Conservation (phyloP, 2,888 invertebrate species). For the Lasioglossum vierecki region DNA sequence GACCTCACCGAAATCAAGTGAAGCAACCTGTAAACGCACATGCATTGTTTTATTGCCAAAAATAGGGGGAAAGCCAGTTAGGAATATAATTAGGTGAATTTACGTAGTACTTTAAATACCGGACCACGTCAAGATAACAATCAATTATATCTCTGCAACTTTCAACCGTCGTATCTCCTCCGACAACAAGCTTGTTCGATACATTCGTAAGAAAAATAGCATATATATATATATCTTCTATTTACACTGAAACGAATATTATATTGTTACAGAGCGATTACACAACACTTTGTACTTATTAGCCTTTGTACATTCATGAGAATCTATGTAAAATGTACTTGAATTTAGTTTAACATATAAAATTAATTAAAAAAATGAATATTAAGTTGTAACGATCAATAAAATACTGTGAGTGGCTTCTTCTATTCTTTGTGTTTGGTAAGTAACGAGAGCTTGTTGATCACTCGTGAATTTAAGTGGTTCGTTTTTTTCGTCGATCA, state of each 20-base stretch:
- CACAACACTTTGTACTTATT: slow-evolving; percentile 15
- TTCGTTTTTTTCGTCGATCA: slow-evolving; percentile 6
- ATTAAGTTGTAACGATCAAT: not conserved
- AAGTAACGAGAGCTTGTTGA: not conserved
- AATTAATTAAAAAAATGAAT: slow-evolving; percentile 1
- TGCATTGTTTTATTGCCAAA: slow-evolving; percentile 8
- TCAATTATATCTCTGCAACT: slow-evolving; percentile 23
- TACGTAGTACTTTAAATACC: slow-evolving; percentile 24
- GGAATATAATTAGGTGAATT: slow-evolving; percentile 15
- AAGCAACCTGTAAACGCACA: not conserved
- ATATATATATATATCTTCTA: not conserved
- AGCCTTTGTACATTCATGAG: slow-evolving; percentile 32
- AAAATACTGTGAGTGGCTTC: not conserved
- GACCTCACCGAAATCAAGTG: slow-evolving; percentile 11
- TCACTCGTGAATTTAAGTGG: not conserved
- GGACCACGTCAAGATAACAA: slow-evolving; percentile 5
- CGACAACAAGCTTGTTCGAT: slow-evolving; percentile 29
- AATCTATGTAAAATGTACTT: not conserved
- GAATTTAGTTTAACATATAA: not conserved
- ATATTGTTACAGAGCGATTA: slow-evolving; percentile 10
- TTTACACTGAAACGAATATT: slow-evolving; percentile 26
- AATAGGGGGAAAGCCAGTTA: not conserved
- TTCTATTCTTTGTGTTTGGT: not conserved
- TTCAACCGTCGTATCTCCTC: slow-evolving; percentile 17
- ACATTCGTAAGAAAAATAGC: slow-evolving; percentile 49